Conservation (phyloP, 2,113 vertebrate species). For the Oncorhynchus gorbuscha region DNA sequence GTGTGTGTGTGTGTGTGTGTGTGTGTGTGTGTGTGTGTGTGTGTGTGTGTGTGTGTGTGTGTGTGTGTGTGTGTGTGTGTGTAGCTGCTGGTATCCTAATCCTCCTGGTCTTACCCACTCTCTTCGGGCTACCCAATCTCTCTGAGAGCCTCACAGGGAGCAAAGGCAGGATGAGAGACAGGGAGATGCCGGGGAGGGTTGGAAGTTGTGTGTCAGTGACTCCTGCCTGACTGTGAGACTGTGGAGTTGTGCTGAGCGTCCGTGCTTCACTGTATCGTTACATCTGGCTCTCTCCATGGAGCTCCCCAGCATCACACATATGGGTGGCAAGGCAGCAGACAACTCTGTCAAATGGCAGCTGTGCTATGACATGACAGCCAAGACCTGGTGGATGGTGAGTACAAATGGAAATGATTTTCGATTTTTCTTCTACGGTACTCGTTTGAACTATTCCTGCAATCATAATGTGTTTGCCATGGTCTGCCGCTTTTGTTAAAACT, state of each 20-base stretch:
- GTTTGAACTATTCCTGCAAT: no score
- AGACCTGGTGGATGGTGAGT: constrained; percentile 97
- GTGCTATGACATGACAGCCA: constrained; percentile 83
- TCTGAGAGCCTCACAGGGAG: constrained; percentile 8
- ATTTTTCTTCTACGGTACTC: no score
- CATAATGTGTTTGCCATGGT: no score
- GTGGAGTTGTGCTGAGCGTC: no score
- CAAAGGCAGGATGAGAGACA: constrained; percentile 26
- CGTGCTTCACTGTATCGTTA: neutral
- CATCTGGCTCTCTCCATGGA: constrained; percentile 40
- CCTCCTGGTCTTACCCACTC: constrained; percentile 32
- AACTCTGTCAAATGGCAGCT: constrained; percentile 86
- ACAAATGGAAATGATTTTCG: no score
- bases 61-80: neutral
- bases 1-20: no score
- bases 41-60: constrained; percentile 1
- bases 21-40: constrained; percentile 4
- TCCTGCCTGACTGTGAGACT: no score
- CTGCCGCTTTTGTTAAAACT: no score
- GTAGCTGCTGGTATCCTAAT: constrained; percentile 33
- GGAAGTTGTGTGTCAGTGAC: neutral
- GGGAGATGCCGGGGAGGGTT: constrained; percentile 12
- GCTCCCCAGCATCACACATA: constrained; percentile 40
- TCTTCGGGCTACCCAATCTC: constrained; percentile 19
- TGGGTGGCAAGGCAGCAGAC: constrained; percentile 41